Evolutionary conservation across 2,113 vertebrate species (phyloP), one percentile per base, ranked within the genome.

Genomic region (Halcyon malimbica): DNA sequence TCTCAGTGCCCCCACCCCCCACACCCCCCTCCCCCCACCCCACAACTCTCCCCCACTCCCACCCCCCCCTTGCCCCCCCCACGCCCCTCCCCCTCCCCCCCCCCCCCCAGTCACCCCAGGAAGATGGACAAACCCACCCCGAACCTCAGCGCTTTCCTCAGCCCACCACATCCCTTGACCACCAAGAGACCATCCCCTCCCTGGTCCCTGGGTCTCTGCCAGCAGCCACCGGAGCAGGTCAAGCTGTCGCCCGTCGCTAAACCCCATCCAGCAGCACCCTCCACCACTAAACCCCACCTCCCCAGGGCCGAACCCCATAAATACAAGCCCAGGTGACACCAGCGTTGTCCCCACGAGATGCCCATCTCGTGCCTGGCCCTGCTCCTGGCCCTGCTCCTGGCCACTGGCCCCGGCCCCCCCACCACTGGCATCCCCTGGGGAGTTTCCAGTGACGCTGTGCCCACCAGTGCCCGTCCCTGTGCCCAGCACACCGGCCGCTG

Each of bases 291-390:
- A 51, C 33, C 75, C 85, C 75, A 46, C 48, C 64, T 42, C 46
- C 73, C 63, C 5, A 16, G 12, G 5, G 37, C 73, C 10, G 0
- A 35, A 57, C 44, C 35, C 83, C 64, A 53, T 26, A 51, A 78
- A 62, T 35, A n/a, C 42, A 15, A 29, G 31, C 53, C 53, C 73
- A 11, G 73, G 63, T 31, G 73, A 35, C 63, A 29, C 44, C 3
- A 1, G 13, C 4, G 13, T 53, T 26, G 15, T 60, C 63, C 63
- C 63, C 53, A 16, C 42, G n/a, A 29, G 25, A 97, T 98, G 80
- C 96, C 98, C 44, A 97, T 98, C 84, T 98, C 97, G 15, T 80
- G 89, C 7, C 63, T 73, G 14, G 63, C 94, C 76, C 35, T 41
- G 24, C 73, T 59, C 25, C 50, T 51, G n/a, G 46, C 16, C 26